Evolutionary conservation across 2,797 vertebrate genomes (phyloP), one percentile per base, ranked within the genome.

Genomic region (Paguma larvata): DNA sequence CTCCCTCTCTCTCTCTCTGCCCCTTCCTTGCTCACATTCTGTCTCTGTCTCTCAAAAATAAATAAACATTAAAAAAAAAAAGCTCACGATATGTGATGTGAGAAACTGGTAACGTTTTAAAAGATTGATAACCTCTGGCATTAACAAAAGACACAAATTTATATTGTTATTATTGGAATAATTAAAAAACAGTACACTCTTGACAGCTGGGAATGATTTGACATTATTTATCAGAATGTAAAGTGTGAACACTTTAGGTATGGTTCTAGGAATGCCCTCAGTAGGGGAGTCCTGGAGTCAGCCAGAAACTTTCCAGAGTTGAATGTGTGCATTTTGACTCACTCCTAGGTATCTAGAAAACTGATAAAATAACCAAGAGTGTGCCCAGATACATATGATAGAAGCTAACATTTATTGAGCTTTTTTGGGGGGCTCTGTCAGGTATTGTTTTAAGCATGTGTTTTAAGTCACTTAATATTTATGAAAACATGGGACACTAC

Each of bases 161-260:
- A 80, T 30, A 62, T 34, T 25, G 46, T 85, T 85, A 75, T 62
- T 83, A 75, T 62, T 83, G 6, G 65, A 68, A 56, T 56, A 63
- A 56, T 63, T 96, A 62, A 34, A 72, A 72, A 83, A 62, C 67
- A 48, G 48, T 48, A 63, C 0, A 59, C 34, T 27, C 11, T 27
- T 44, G 53, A 48, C 3, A 32, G 0, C 11, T 53, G 46, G 12
- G 21, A 62, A 23, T 41, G 79, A 68, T 34, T 63, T 70, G 30
- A 70, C 30, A 56, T 30, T 93, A 21, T 34, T 23, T 72, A 18
- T 68, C 79, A 80, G 95, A 75, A 85, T 51, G 30, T 56, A 27
- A 79, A 83, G 27, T 30, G 6, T 67, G 11, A 21, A 16, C 27
- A 34, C 27, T 30, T 78, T 59, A 44, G 30, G 41, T 23, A 18